Evolutionary conservation across 2,113 vertebrate genomes (phyloP).

Genomic region (Pagrus major): DNA sequence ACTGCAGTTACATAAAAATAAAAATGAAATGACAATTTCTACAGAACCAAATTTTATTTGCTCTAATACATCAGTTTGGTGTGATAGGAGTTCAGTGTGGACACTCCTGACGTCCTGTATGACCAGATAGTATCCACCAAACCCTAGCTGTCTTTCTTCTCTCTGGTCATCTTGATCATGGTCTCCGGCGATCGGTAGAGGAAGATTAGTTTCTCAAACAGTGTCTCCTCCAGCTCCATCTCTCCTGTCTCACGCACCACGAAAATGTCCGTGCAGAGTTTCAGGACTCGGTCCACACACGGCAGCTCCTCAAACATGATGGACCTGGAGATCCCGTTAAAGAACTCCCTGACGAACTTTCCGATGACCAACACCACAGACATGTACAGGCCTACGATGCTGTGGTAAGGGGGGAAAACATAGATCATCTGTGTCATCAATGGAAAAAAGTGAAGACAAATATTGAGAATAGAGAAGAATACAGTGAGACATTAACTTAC

Average conservation of each 20-base stretch:
- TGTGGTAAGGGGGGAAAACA: conserved; percentile 26
- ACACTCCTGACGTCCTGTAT: neutral
- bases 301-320: conserved; percentile 89
- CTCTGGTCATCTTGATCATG: conserved; percentile 83
- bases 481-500: neutral
- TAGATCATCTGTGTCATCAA: neutral
- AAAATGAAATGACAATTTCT: neutral
- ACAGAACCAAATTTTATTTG: conserved; percentile 12
- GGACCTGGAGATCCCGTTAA: conserved; percentile 85
- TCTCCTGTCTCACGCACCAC: conserved; percentile 84
- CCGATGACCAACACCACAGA: conserved; percentile 85
- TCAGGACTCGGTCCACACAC: conserved; percentile 83
- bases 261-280: conserved; percentile 85
- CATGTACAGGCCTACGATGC: conserved; percentile 86
- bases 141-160: conserved; percentile 75
- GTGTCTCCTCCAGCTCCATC: conserved; percentile 86
- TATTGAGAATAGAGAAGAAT: neutral
- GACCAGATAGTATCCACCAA: neutral
- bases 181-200: conserved; percentile 80
- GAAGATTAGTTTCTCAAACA: conserved; percentile 87
- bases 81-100: neutral
- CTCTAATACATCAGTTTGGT: neutral
- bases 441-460: neutral
- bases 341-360: conserved; percentile 88
- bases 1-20: neutral